These are phyloP conservation scores for Hypomesus transpacificus DNA, from an alignment of 2,113 vertebrate genomes.

Conservation along the genomic window DNA sequence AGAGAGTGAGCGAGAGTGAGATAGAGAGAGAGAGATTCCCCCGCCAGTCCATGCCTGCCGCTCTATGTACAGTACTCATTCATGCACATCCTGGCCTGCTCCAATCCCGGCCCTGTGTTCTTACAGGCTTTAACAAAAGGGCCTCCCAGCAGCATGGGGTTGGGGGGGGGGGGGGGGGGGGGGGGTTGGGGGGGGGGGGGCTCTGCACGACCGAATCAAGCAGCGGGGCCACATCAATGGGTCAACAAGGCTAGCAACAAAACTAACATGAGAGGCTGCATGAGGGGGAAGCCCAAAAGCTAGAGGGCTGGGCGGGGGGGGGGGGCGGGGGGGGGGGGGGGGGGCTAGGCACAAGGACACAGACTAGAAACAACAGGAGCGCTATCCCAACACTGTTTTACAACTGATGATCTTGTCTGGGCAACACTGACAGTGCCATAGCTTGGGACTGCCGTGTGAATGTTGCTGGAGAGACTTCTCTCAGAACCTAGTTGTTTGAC, in stretches of 20 bases:
- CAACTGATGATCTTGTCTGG: too few species aligned
- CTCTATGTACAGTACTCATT: slow-evolving; percentile 59
- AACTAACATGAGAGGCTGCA: slow-evolving; percentile 35
- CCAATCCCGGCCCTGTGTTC: slow-evolving; percentile 48
- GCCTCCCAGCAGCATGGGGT: slow-evolving; percentile 50
- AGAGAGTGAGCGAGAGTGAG: slow-evolving; percentile 5
- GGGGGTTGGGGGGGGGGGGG: slow-evolving; percentile 33
- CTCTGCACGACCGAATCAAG: slow-evolving; percentile 56
- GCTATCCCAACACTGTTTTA: too few species aligned
- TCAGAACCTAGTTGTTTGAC: too few species aligned
- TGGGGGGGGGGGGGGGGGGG: slow-evolving; percentile 27
- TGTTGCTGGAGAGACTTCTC: too few species aligned
- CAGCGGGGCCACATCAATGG: slow-evolving; percentile 49
- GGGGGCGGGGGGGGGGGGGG: too few species aligned
- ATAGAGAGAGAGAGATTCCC: slow-evolving; percentile 1
- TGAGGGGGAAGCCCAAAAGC: background rate
- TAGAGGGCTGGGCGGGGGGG: too few species aligned
- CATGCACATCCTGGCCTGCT: slow-evolving; percentile 41
- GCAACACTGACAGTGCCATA: too few species aligned
- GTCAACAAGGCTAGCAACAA: slow-evolving; percentile 55
- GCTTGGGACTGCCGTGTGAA: too few species aligned
- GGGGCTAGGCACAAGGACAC: too few species aligned
- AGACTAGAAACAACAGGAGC: too few species aligned
- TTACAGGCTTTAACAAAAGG: slow-evolving; percentile 22
- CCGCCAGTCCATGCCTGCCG: slow-evolving; percentile 43